A percentile compares a stretch with the other conserved stretches of the same genome.
phyloP scores from a whole-genome alignment of 2,888 invertebrate genomes.

The Torymus tubicola region DNA sequence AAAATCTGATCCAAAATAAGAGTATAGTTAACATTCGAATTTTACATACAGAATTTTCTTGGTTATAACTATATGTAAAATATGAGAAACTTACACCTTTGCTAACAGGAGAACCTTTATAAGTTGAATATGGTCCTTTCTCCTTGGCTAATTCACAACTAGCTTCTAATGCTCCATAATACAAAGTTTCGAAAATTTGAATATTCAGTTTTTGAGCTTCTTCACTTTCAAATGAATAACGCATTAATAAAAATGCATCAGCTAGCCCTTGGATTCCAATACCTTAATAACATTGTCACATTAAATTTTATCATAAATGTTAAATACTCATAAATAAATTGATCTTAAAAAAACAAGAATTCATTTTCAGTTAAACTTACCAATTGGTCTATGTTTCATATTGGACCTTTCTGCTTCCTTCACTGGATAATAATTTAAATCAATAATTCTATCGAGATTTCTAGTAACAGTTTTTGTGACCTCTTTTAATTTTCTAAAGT shows the following conservation, averaged over 20 bases:
- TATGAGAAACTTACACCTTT: constrained; percentile 83
- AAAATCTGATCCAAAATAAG: constrained; percentile 80
- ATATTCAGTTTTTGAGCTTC: constrained; percentile 91
- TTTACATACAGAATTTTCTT: too few relatives aligned
- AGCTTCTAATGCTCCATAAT: constrained; percentile 96
- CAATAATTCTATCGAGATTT: constrained; percentile 98
- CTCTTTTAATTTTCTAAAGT: constrained; percentile 91
- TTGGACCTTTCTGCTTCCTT: constrained; percentile 93
- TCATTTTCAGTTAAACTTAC: constrained; percentile 68
- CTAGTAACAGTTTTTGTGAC: constrained; percentile 92
- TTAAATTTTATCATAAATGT: background rate
- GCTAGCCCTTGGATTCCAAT: constrained; percentile 99
- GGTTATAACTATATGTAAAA: constrained; percentile 61
- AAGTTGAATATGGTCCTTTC: constrained; percentile 92
- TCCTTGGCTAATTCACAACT: constrained; percentile 95
- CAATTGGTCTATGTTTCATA: constrained; percentile 89
- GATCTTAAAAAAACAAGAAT: too few relatives aligned
- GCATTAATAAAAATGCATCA: constrained; percentile 96
- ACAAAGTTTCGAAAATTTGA: constrained; percentile 98
- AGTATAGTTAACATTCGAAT: too few relatives aligned
- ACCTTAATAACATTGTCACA: constrained; percentile 72
- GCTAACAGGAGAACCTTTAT: constrained; percentile 93
- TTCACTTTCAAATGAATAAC: constrained; percentile 93
- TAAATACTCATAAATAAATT: too few relatives aligned
- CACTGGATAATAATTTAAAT: constrained; percentile 96